A percentile compares a stretch with the other conserved stretches of the same genome.
Evolutionary conservation across 2,113 vertebrate genomes (phyloP).

Genomic region (Melanostigma gelatinosum): DNA sequence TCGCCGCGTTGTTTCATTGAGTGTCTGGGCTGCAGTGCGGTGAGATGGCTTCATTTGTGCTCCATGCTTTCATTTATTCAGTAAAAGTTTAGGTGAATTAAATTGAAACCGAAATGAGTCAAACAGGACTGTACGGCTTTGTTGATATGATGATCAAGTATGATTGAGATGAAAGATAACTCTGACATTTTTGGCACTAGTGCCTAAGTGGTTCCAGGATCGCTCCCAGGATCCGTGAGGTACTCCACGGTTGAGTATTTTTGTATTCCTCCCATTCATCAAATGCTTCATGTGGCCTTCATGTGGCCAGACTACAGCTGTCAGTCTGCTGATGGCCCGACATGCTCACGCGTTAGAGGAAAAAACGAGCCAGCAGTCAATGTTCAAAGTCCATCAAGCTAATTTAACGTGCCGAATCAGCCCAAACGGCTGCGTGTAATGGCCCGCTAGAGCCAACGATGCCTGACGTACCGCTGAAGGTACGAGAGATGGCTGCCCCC

Average conservation of each 20-base stretch:
- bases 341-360: not conserved
- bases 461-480: not conserved
- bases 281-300: not conserved
- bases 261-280: not conserved
- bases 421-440: not conserved
- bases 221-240: not conserved
- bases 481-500: not conserved
- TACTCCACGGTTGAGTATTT: not conserved
- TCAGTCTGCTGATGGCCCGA: not conserved
- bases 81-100: not conserved
- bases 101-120: not conserved
- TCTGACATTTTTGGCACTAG: not conserved
- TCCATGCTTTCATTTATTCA: not conserved
- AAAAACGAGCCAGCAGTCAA: not conserved
- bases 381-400: constrained; percentile 6
- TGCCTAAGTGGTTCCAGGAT: too few species aligned
- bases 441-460: not conserved
- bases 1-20: not conserved
- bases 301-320: not conserved
- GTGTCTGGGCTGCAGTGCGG: not conserved
- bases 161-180: not conserved
- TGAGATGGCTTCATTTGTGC: not conserved
- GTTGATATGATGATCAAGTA: not conserved
- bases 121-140: not conserved
- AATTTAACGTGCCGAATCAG: not conserved